Conservation (phyloP, 2,888 invertebrate genomes). For the Pristionchus entomophagus region DNA sequence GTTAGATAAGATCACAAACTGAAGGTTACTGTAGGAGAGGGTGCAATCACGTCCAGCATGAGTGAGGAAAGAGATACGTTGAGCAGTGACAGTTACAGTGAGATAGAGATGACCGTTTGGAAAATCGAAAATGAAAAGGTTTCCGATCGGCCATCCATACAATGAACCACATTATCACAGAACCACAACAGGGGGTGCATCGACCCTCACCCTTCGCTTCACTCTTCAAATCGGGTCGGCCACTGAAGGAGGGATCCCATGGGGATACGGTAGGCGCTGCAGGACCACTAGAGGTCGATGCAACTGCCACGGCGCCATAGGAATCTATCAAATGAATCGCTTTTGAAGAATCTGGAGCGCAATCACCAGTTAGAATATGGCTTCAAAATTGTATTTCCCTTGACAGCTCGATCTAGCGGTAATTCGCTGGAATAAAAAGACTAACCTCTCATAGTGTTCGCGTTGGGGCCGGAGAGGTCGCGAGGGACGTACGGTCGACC, state of each 20-base stretch:
- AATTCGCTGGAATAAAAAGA: no score
- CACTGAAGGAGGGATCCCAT: background rate
- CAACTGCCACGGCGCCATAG: background rate
- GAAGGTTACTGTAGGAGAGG: no score
- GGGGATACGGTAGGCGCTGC: background rate
- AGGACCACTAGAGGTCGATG: constrained; percentile 19
- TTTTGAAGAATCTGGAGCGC: background rate
- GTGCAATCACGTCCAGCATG: no score
- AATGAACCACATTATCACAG: background rate
- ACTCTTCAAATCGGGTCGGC: background rate
- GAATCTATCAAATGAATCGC: constrained; percentile 6
- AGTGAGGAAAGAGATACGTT: no score
- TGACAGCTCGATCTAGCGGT: no score
- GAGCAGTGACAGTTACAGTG: no score
- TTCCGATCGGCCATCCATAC: no score
- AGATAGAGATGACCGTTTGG: background rate
- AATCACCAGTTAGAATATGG: background rate
- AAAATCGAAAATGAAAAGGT: background rate
- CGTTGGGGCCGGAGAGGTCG: constrained; percentile 39
- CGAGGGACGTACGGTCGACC: constrained; percentile 30
- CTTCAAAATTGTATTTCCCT: no score
- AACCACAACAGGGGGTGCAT: background rate
- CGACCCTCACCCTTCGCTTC: constrained; percentile 6
- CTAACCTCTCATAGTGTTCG: constrained; percentile 37
- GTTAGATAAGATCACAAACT: no score